Evolutionary conservation across 2,113 vertebrate genomes (phyloP), one percentile per base, ranked within the genome.

Genomic region (Chauna torquata): DNA sequence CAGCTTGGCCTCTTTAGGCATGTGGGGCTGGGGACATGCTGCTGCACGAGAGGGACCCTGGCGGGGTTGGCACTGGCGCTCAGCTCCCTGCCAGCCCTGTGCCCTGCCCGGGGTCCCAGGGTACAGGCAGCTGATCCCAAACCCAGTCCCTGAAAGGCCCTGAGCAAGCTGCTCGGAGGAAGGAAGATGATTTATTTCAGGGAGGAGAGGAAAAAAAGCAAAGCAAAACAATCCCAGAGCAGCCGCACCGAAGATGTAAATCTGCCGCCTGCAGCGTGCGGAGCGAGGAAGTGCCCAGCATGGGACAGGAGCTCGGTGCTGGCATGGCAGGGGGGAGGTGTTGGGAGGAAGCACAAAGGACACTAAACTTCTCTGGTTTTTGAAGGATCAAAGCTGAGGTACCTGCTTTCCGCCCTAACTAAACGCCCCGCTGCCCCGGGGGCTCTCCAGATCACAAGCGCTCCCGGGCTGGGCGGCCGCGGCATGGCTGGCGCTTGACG

Each of bases 91-190:
- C 54, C 22, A 32, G 19, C 40, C 24, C 24, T 19, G 15, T 14
- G 3, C 52, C 30, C 44, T 92, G 57, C 69, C 54, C 49, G 3
- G 0, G 2, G 36, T 28, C 54, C 47, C 22, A 28, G 17, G 25
- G 72, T 38, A 42, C 18, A 1, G 0, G 7, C 0, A 2, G 44
- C 23, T 0, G 0, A 38, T 34, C 71, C 36, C 54, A 61, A 65
- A 91, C 13, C 34, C 12, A 23, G 0, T 14, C 30, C 30, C 22
- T 32, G 17, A 52, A 90, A 82, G 18, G 32, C 16, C 3, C 49
- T 16, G 40, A 40, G 30, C 20, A n/a, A 52, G 24, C 40, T 44
- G 32, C 52, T 95, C 0, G 1, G 36, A 77, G 62, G 61, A 82
- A 87, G 64, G 49, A 70, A 82, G 14, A 32, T 12, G 2, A 24